These are phyloP conservation scores for Spondyliosoma cantharus DNA, from an alignment of 2,797 vertebrate species.

Conservation along the genomic window DNA sequence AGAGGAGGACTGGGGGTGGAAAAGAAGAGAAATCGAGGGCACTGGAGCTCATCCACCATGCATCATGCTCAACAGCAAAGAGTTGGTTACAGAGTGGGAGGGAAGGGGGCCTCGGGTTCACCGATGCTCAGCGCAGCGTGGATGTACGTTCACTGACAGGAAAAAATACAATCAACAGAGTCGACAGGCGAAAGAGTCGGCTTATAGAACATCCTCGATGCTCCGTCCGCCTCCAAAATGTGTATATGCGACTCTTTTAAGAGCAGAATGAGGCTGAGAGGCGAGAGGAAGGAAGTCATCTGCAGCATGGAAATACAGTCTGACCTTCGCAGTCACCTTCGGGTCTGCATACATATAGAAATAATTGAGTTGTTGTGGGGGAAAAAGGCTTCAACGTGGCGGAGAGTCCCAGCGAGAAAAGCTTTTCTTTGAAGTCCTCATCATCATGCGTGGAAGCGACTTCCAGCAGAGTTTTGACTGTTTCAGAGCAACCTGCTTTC, in stretches of 20 bases:
- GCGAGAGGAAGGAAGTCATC: neutral
- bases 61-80: constrained; percentile 39
- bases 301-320: neutral
- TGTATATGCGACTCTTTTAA: neutral
- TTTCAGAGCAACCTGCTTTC: constrained; percentile 1
- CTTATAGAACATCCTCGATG: neutral
- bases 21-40: constrained; percentile 44
- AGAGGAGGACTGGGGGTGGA: constrained; percentile 21
- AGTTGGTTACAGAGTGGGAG: constrained; percentile 12
- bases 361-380: neutral
- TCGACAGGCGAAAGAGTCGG: constrained; percentile 4
- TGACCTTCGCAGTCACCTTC: constrained; percentile 27
- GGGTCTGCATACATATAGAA: neutral
- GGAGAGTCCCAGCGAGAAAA: neutral
- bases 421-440: neutral
- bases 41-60: constrained; percentile 45
- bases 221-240: neutral
- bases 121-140: neutral
- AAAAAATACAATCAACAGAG: constrained; percentile 26
- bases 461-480: no score
- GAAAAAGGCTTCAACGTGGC: neutral
- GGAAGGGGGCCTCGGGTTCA: neutral
- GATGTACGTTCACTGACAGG: neutral
- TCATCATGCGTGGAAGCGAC: neutral
- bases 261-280: neutral